Conservation (phyloP, 1,140 invertebrate species). For the Psix sp. region DNA sequence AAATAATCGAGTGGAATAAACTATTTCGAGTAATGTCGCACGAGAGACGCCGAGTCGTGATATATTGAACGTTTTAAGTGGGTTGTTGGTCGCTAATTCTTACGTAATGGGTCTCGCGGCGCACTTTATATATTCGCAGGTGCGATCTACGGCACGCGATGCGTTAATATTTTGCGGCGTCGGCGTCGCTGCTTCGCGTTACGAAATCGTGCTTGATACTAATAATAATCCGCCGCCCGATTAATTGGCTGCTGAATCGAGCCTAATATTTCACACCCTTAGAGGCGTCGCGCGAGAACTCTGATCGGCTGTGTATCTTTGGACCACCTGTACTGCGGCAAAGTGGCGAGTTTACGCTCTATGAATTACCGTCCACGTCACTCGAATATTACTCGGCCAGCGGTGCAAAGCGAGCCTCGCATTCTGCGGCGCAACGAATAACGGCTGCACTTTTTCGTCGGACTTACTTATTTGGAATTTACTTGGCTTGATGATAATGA, state of each 20-base stretch:
- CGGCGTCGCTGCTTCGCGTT: conserved; percentile 41
- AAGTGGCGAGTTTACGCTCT: conserved; percentile 28
- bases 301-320: conserved; percentile 15
- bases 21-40: conserved; percentile 40
- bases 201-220: conserved; percentile 53
- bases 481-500: conserved; percentile 49
- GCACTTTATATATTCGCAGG: conserved; percentile 51
- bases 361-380: conserved; percentile 51
- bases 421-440: conserved; percentile 38
- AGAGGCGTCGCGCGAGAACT: conserved; percentile 6
- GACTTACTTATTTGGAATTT: conserved; percentile 34
- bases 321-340: conserved; percentile 50
- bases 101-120: conserved; percentile 40
- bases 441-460: conserved; percentile 33
- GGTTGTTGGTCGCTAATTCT: conserved; percentile 47
- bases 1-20: conserved; percentile 44
- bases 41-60: conserved; percentile 34
- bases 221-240: conserved; percentile 52
- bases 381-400: conserved; percentile 44
- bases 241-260: conserved; percentile 48
- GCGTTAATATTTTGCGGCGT: conserved; percentile 54
- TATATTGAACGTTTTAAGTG: conserved; percentile 49
- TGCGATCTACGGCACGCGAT: conserved; percentile 53
- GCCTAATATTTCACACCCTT: conserved; percentile 43
- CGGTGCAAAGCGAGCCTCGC: conserved; percentile 33